Conservation (phyloP, 1,140 invertebrate genomes). For the Drosophila subobscura region DNA sequence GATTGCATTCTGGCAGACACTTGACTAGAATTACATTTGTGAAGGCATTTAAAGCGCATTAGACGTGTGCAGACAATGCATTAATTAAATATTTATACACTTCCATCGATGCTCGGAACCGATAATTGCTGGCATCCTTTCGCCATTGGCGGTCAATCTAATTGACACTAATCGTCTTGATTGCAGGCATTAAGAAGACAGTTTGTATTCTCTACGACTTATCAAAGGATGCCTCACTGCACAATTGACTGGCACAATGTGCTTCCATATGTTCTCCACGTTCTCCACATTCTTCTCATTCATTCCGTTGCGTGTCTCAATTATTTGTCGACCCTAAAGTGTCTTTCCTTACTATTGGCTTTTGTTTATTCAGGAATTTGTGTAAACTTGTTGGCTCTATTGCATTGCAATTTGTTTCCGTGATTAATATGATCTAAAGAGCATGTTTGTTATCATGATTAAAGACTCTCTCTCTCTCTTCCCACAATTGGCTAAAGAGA, state of each 20-base stretch:
- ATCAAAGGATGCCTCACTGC: slow-evolving; percentile 7
- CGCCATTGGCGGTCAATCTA: slow-evolving; percentile 17
- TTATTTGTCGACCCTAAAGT: not conserved
- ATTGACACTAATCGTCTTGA: slow-evolving; percentile 44
- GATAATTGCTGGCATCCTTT: slow-evolving; percentile 36
- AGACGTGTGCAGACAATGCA: slow-evolving; percentile 4
- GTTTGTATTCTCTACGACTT: slow-evolving; percentile 11
- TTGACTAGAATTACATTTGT: too few relatives aligned
- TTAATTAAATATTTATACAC: slow-evolving; percentile 38
- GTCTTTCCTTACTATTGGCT: not conserved
- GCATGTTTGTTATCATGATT: too few relatives aligned
- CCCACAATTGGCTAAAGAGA: too few relatives aligned
- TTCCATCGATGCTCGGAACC: not conserved
- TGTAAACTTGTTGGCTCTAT: slow-evolving; percentile 19
- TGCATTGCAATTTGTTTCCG: slow-evolving; percentile 10
- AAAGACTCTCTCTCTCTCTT: too few relatives aligned
- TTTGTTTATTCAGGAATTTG: not conserved
- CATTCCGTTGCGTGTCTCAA: not conserved
- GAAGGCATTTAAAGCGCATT: slow-evolving; percentile 32
- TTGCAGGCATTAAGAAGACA: slow-evolving; percentile 37
- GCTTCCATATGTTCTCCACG: too few relatives aligned
- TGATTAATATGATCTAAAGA: slow-evolving; percentile 10
- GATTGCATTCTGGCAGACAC: too few relatives aligned
- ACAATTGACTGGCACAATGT: slow-evolving; percentile 16
- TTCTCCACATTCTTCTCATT: slow-evolving; percentile 4